Evolutionary conservation across 1,140 invertebrate species (phyloP).

Genomic region (Tetraneura akinire): DNA sequence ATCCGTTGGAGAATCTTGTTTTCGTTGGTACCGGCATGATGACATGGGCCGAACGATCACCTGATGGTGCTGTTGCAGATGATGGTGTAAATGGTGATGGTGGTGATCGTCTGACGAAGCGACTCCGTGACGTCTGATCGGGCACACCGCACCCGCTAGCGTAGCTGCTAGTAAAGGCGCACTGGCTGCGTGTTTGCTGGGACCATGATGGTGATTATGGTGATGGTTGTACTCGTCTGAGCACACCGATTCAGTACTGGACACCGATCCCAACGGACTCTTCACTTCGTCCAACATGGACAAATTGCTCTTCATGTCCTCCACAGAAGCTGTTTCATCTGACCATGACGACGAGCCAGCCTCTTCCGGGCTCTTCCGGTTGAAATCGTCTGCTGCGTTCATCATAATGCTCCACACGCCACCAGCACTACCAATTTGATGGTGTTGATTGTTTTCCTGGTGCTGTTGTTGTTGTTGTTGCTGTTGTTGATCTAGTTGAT

Average conservation of each 20-base stretch:
- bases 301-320: slow-evolving; percentile 73
- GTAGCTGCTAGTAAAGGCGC: slow-evolving; percentile 78
- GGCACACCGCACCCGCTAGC: slow-evolving; percentile 69
- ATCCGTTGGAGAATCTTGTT: slow-evolving; percentile 86
- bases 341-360: slow-evolving; percentile 66
- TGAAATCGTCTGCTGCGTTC: slow-evolving; percentile 54
- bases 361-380: slow-evolving; percentile 62
- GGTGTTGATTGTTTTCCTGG: not conserved
- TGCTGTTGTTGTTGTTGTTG: slow-evolving; percentile 55
- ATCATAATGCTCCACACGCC: slow-evolving; percentile 57
- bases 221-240: slow-evolving; percentile 63
- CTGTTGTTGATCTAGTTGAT: slow-evolving; percentile 63
- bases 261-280: slow-evolving; percentile 81
- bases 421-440: slow-evolving; percentile 61
- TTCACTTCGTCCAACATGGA: slow-evolving; percentile 75
- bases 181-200: slow-evolving; percentile 62
- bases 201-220: slow-evolving; percentile 53
- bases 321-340: slow-evolving; percentile 64
- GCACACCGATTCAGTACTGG: slow-evolving; percentile 77
- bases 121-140: slow-evolving; percentile 69
- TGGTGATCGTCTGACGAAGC: slow-evolving; percentile 70
- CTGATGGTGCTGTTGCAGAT: slow-evolving; percentile 54
- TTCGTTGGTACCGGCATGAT: slow-evolving; percentile 62
- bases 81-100: slow-evolving; percentile 56
- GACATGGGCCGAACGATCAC: slow-evolving; percentile 34